Conservation (phyloP, 1,140 invertebrate species). For the Diprion similis region DNA sequence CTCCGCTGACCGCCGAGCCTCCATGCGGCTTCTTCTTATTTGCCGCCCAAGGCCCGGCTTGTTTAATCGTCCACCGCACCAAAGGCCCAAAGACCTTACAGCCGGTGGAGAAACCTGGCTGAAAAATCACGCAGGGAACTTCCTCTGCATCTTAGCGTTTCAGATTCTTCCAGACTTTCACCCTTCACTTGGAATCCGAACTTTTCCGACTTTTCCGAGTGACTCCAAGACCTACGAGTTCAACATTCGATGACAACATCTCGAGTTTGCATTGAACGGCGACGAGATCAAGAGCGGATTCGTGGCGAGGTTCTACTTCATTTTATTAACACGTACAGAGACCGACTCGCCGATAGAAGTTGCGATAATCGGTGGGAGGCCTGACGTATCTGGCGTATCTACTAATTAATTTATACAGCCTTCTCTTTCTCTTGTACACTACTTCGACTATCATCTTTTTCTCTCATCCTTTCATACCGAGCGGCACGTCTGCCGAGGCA, state of each 20-base stretch:
- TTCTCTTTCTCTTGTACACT: neutral
- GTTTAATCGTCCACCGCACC: constrained; percentile 44
- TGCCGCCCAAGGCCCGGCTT: constrained; percentile 42
- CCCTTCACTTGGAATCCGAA: too few relatives aligned
- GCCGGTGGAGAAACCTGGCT: too few relatives aligned
- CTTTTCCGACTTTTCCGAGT: too few relatives aligned
- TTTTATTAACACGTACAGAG: neutral
- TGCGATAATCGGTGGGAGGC: constrained; percentile 15
- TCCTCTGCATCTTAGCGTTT: too few relatives aligned
- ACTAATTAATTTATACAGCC: constrained; percentile 47
- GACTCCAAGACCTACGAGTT: too few relatives aligned
- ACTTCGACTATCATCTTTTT: too few relatives aligned
- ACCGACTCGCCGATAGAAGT: neutral
- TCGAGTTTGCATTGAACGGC: too few relatives aligned
- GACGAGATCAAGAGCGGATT: too few relatives aligned
- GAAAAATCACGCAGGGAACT: too few relatives aligned
- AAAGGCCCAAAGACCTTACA: neutral
- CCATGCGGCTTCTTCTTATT: constrained; percentile 44
- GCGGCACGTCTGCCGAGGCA: neutral
- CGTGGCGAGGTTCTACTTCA: neutral
- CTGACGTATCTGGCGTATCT: constrained; percentile 40
- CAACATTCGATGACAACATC: too few relatives aligned
- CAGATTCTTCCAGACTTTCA: too few relatives aligned
- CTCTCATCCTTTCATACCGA: neutral
- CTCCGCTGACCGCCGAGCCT: constrained; percentile 35